Evolutionary conservation across 53 echinoderm and acorn worm species (phyloP).

Genomic region (Glandiceps talaboti): DNA sequence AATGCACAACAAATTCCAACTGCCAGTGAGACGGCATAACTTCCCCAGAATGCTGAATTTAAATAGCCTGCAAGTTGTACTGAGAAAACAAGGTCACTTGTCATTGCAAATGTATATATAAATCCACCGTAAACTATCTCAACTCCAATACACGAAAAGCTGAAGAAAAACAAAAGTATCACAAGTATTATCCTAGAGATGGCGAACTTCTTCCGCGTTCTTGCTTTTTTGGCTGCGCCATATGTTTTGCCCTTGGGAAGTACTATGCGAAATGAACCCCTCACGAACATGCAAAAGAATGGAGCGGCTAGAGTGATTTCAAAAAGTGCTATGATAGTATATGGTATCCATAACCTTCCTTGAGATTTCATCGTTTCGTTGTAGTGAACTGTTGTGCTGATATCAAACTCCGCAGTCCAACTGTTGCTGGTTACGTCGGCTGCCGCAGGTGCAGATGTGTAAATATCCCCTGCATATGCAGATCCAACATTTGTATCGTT

Average conservation of each 20-base stretch:
- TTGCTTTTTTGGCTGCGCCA: neutral
- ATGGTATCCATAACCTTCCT: neutral
- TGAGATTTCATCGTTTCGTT: neutral
- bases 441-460: neutral
- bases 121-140: conserved; percentile 75
- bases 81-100: conserved; percentile 4
- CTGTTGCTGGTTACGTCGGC: neutral
- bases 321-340: neutral
- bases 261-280: neutral
- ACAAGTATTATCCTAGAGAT: conserved; percentile 38
- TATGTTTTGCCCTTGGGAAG: neutral
- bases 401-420: neutral
- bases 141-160: conserved; percentile 73
- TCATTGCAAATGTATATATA: conserved; percentile 32
- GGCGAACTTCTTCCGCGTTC: neutral
- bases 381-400: neutral
- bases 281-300: neutral
- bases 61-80: conserved; percentile 31
- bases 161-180: conserved; percentile 58
- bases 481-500: too few species aligned
- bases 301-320: neutral
- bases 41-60: conserved; percentile 59
- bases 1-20: conserved; percentile 66
- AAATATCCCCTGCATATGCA: neutral
- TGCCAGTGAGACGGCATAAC: conserved; percentile 57